Conservation (phyloP, 2,113 vertebrate species). For the Sceloporus tristichus region DNA sequence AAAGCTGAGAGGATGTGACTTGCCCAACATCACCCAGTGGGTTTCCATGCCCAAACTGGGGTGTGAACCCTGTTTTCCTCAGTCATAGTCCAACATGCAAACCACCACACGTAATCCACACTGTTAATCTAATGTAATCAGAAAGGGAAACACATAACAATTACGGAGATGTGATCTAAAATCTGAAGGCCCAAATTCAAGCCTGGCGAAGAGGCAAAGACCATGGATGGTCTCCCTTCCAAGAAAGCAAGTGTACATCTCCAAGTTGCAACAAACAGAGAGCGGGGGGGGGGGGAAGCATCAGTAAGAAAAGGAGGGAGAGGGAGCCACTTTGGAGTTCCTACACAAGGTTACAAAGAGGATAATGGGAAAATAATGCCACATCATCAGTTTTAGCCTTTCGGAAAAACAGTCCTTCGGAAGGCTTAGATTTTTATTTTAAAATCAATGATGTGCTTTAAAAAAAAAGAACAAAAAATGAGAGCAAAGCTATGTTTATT, state of each 20-base stretch:
- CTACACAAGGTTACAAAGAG: conserved; percentile 37
- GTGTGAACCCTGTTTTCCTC: no score
- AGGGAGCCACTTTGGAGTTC: conserved; percentile 4
- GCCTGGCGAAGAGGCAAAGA: no score
- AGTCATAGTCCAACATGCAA: no score
- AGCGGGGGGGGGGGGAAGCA: neutral
- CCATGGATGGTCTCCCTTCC: no score
- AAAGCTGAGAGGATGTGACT: no score
- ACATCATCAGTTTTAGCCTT: conserved; percentile 56
- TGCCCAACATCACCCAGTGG: no score
- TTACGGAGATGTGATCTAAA: no score
- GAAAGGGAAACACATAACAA: no score
- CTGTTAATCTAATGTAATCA: no score
- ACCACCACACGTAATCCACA: no score
- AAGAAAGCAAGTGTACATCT: neutral
- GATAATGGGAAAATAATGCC: conserved; percentile 42
- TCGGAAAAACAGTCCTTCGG: conserved; percentile 59
- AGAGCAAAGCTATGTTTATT: conserved; percentile 21
- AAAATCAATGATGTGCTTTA: conserved; percentile 68
- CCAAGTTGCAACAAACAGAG: neutral
- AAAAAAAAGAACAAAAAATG: conserved; percentile 37
- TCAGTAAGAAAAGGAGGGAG: neutral
- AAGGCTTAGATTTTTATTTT: conserved; percentile 62
- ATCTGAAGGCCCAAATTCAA: no score
- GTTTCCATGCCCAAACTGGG: no score